Percentiles rank a stretch among this genome's conserved stretches.
Evolutionary conservation across 2,797 vertebrate species (phyloP).

Genomic region (Anas acuta): DNA sequence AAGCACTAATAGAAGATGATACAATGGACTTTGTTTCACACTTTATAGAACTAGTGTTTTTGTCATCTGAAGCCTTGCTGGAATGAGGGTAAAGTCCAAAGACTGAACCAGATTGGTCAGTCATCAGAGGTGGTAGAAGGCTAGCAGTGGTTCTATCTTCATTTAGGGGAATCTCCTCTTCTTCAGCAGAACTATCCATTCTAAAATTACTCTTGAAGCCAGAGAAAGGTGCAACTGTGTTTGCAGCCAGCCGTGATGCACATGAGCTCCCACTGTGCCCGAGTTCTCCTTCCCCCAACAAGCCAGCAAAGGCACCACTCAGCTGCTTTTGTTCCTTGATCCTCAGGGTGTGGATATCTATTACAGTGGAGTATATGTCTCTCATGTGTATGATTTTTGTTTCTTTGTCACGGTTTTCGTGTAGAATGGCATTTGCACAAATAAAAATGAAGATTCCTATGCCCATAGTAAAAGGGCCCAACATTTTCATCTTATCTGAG

Average conservation of each 20-base stretch:
- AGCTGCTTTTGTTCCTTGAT: slow-evolving; percentile 88
- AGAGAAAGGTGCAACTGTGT: slow-evolving; percentile 86
- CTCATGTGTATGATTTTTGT: slow-evolving; percentile 98
- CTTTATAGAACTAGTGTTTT: slow-evolving; percentile 74
- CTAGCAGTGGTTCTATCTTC: slow-evolving; percentile 81
- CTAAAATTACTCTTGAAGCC: slow-evolving; percentile 75
- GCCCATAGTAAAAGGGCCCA: slow-evolving; percentile 98
- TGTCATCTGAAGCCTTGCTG: slow-evolving; percentile 79
- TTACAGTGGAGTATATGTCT: slow-evolving; percentile 98
- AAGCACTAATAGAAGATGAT: slow-evolving; percentile 95
- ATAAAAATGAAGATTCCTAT: slow-evolving; percentile 99
- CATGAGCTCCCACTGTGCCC: slow-evolving; percentile 78
- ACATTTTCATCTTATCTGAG: slow-evolving; percentile 98
- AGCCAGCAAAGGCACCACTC: slow-evolving; percentile 78
- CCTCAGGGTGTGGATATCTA: slow-evolving; percentile 93
- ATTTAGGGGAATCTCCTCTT: slow-evolving; percentile 84
- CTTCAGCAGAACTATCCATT: slow-evolving; percentile 81
- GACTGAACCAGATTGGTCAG: slow-evolving; percentile 79
- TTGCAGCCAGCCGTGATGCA: slow-evolving; percentile 83
- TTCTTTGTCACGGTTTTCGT: slow-evolving; percentile 97
- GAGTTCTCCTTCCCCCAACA: slow-evolving; percentile 78
- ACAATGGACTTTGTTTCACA: slow-evolving; percentile 95
- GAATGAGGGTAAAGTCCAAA: slow-evolving; percentile 81
- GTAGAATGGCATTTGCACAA: slow-evolving; percentile 96
- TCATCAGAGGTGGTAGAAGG: slow-evolving; percentile 87